Base-by-base conservation (phyloP, 1,140 invertebrate species). In the Araneus ventricosus region DNA sequence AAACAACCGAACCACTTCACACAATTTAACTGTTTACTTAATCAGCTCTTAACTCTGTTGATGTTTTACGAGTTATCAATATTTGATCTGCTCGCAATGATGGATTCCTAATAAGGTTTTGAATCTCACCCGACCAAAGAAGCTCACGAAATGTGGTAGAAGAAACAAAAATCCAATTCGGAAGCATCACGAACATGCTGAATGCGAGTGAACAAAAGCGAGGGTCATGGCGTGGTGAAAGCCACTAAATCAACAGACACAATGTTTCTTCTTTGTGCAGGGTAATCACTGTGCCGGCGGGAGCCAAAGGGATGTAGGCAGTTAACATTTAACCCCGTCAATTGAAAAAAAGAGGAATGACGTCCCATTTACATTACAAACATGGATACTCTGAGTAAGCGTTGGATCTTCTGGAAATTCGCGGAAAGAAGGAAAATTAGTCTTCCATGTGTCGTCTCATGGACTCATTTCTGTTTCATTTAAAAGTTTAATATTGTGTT, bases 281-380 rank as follows among this genome's bases (percentile, higher is more conserved):
- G 63, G 27, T 67, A 67, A 67, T 67, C 63, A 67, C 63, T 6
- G 27, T 67, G 27, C 63, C 8, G 63, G 63, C 63, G 63, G 63
- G 63, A 67, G 63, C 63, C 10, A 27, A 67, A 67, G 24, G 63
- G 63, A 67, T 67, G 63, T 67, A 67, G 63, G 63, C 63, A 67
- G 63, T 67, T 67, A 67, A 67, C 63, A 67, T 67, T 67, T 67
- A 67, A 67, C 63, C 63, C 27, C 63, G 63, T 67, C 63, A n/a
- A 67, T 67, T 67, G 63, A 67, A 67, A 67, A 63, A 67, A 61
- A 61, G 10, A 67, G 24, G 27, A 67, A 67, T 67, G 63, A 67
- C 63, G 63, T 67, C n/a, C 63, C 63, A 67, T 67, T 67, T 67
- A 67, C 63, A 67, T 67, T 67, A 27, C 63, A 67, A 67, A 67